Percentiles rank a stretch among this genome's conserved stretches.
phyloP scores from a whole-genome alignment of 2,113 vertebrate species.

The Scophthalmus maximus region DNA sequence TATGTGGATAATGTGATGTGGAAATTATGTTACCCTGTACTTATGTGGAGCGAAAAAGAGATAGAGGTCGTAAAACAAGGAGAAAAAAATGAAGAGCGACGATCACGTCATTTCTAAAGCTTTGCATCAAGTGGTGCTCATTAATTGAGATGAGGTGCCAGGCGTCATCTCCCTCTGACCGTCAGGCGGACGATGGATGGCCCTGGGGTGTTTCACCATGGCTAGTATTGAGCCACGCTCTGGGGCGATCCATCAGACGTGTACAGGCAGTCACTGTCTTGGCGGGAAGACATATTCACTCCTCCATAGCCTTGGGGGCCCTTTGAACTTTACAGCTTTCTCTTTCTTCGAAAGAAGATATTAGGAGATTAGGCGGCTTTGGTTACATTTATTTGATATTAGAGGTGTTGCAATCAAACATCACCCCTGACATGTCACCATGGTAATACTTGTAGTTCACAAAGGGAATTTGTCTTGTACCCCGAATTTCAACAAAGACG shows the following conservation, averaged over 20 bases:
- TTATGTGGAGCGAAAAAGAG: not conserved
- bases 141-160: constrained; percentile 58
- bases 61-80: constrained; percentile 61
- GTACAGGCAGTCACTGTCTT: constrained; percentile 32
- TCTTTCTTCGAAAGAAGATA: constrained; percentile 19
- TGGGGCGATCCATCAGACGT: constrained; percentile 61
- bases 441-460: not conserved
- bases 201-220: constrained; percentile 33
- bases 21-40: constrained; percentile 17
- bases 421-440: not conserved
- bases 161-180: constrained; percentile 57
- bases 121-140: constrained; percentile 58
- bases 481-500: not conserved
- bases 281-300: not conserved
- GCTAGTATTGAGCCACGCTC: constrained; percentile 53
- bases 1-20: not conserved
- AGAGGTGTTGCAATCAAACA: constrained; percentile 19
- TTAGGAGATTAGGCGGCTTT: constrained; percentile 7
- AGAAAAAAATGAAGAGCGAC: constrained; percentile 53
- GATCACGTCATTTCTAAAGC: constrained; percentile 49
- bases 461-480: not conserved
- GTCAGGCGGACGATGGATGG: constrained; percentile 64
- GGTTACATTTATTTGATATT: constrained; percentile 11
- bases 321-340: not conserved
- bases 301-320: not conserved